These are phyloP conservation scores for Notodonta dromedarius DNA, from an alignment of 2,888 invertebrate species.

Conservation along the genomic window DNA sequence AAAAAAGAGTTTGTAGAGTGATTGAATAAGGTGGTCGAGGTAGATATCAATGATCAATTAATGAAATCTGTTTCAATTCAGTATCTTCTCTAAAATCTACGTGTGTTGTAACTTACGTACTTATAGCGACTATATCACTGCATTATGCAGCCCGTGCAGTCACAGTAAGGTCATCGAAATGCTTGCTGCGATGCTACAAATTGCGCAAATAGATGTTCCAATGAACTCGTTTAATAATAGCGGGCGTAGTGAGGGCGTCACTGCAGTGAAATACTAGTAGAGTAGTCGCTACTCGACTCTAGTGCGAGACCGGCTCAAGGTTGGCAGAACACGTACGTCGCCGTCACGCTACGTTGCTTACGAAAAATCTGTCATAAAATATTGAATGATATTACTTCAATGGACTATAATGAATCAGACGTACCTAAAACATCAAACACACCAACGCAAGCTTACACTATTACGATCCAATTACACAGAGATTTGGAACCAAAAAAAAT, in stretches of 20 bases:
- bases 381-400: constrained; percentile 14
- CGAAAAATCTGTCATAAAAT: constrained; percentile 54
- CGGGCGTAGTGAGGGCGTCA: constrained; percentile 77
- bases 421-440: constrained; percentile 19
- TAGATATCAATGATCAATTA: constrained; percentile 33
- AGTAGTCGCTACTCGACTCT: constrained; percentile 50
- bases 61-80: constrained; percentile 20
- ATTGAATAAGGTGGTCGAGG: constrained; percentile 28
- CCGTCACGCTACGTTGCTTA: constrained; percentile 51
- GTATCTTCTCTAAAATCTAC: background rate
- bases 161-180: constrained; percentile 76
- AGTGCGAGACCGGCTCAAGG: constrained; percentile 66
- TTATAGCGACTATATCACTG: constrained; percentile 27
- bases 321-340: constrained; percentile 47
- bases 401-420: constrained; percentile 11
- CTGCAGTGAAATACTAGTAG: constrained; percentile 61
- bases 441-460: constrained; percentile 9
- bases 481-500: background rate
- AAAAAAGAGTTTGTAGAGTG: constrained; percentile 19
- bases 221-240: constrained; percentile 84
- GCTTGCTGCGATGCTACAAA: constrained; percentile 75
- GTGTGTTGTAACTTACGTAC: background rate
- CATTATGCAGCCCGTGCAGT: constrained; percentile 46
- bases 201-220: constrained; percentile 84
- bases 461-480: constrained; percentile 15